Percentiles rank a stretch among this genome's conserved stretches.
These are phyloP conservation scores for Lipotes vexillifer DNA, from an alignment of 2,113 vertebrate species.

Conservation along the genomic window DNA sequence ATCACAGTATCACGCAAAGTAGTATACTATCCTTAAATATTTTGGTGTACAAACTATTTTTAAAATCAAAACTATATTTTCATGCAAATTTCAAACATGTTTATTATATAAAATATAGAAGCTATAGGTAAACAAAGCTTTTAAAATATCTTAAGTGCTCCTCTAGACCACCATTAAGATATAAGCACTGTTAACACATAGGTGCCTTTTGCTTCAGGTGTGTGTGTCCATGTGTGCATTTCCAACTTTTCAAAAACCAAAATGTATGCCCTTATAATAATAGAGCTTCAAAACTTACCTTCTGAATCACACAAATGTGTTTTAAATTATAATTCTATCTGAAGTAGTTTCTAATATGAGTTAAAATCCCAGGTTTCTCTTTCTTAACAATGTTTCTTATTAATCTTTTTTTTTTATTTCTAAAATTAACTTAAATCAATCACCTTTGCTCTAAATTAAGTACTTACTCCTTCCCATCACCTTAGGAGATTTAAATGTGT, in stretches of 20 bases:
- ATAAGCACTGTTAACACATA: not conserved
- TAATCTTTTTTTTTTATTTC: not conserved
- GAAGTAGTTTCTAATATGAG: not conserved
- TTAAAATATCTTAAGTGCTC: not conserved
- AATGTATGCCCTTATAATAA: not conserved
- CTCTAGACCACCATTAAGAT: not conserved
- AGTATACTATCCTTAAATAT: not conserved
- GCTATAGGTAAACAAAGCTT: not conserved
- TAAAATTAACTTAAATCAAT: not conserved
- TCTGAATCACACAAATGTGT: not conserved
- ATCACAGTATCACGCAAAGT: not conserved
- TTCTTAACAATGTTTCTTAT: not conserved
- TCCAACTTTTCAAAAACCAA: not conserved
- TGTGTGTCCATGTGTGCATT: not conserved
- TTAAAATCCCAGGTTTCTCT: not conserved
- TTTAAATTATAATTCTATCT: not conserved
- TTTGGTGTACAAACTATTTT: not conserved
- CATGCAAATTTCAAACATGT: not conserved
- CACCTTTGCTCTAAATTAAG: not conserved
- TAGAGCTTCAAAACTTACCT: not conserved
- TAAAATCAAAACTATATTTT: not conserved
- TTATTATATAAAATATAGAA: not conserved
- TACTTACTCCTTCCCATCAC: not conserved
- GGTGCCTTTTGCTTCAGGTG: not conserved
- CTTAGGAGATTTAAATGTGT: constrained; percentile 14